Evolutionary conservation across 2,888 invertebrate genomes (phyloP), one percentile per base, ranked within the genome.

Genomic region (Eucera pruinosa): DNA sequence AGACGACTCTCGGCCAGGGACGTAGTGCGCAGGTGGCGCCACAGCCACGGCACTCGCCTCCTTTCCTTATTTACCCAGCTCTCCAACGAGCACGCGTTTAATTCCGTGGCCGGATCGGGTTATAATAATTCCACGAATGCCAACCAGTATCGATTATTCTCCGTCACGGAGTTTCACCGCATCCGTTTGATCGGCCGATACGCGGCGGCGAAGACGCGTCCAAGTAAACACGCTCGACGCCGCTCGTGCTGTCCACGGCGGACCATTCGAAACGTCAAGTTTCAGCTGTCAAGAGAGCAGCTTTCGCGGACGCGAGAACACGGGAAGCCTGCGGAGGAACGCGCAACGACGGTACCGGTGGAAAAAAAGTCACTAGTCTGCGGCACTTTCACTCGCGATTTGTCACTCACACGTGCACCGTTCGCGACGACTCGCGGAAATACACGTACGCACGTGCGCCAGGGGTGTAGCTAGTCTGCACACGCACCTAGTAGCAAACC

Each of bases 1-100:
- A 89, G 91, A 92, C 87, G 81, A 82, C 82, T 73, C 80, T 78
- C 87, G 83, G 82, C 86, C 92, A 93, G 92, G 90, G 88, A 87
- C 88, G 93, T 93, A 92, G 91, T 92, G 91, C 90, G 83, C 87
- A 85, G 88, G 71, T 80, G 81, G 81, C 80, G 77, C 77, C 72
- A 69, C 76, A 48, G n/a, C 48, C 25, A 6, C 90, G 92, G 90
- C 91, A 90, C 90, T 48, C 30, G 18, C n/a, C n/a, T n/a, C n/a
- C n/a, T n/a, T n/a, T n/a, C n/a, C n/a, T n/a, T 67, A 60, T 72
- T 72, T 55, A 43, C 60, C 41, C 15, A 43, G 33, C 23, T 1
- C n/a, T 45, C 23, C 15, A 15, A 36, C n/a, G n/a, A n/a, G 25
- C 15, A 9, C 20, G n/a, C n/a, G 18, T n/a, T 36, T 30, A 27